Percentiles rank a stretch among this genome's conserved stretches.
These are phyloP conservation scores for Eucidaris tribuloides DNA, from an alignment of 35 echinoderm and acorn worm species.

Conservation along the genomic window DNA sequence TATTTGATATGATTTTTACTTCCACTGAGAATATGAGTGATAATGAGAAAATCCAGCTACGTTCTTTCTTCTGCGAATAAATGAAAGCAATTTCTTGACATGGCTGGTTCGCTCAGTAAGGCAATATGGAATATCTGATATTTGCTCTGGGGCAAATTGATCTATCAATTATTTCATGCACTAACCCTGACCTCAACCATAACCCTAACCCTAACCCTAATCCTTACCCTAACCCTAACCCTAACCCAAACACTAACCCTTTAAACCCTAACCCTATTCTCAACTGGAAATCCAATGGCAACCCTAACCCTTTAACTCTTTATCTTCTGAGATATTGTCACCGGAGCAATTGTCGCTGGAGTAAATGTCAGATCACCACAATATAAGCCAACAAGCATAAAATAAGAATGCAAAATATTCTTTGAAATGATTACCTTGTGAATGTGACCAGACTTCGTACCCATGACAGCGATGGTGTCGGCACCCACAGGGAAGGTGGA, in stretches of 20 bases:
- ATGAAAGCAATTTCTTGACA: background rate
- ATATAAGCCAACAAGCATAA: background rate
- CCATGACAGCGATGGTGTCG: conserved; percentile 74
- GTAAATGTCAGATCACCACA: no score
- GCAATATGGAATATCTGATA: background rate
- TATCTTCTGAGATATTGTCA: no score
- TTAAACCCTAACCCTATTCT: no score
- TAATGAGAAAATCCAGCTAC: background rate
- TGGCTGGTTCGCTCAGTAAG: background rate
- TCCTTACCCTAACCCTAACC: no score
- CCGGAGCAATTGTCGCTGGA: no score
- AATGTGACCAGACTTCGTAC: conserved; percentile 59
- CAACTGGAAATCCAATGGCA: no score
- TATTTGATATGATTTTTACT: no score
- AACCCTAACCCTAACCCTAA: no score
- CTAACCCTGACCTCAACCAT: no score
- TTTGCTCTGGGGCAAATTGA: background rate
- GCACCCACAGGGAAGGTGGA: conserved; percentile 20
- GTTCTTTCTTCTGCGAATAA: background rate
- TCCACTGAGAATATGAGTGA: background rate
- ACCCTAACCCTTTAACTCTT: no score
- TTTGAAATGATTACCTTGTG: conserved; percentile 53
- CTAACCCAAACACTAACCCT: no score
- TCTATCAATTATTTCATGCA: no score
- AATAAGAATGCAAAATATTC: background rate